A percentile compares a stretch with the other conserved stretches of the same genome.
phyloP scores from a whole-genome alignment of 2,113 vertebrate species.

The Aphyosemion australe region DNA sequence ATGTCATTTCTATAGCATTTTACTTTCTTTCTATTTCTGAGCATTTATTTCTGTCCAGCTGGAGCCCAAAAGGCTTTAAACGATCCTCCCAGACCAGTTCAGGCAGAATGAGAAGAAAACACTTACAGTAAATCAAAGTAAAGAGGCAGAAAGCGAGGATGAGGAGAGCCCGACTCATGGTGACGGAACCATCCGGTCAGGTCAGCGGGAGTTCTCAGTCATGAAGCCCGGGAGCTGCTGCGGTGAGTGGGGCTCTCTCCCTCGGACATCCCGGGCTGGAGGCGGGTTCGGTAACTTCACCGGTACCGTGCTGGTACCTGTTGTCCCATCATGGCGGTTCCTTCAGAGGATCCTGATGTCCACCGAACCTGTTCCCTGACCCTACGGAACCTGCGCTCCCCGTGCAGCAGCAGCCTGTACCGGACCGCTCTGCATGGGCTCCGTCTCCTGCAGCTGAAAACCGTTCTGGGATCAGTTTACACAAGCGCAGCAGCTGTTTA shows the following conservation, averaged over 20 bases:
- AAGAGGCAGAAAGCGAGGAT: slow-evolving; percentile 62
- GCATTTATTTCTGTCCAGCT: not conserved
- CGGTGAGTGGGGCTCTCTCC: slow-evolving; percentile 25
- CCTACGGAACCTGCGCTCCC: not conserved
- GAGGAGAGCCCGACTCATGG: slow-evolving; percentile 67
- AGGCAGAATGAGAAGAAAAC: slow-evolving; percentile 4
- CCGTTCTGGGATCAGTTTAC: slow-evolving; percentile 17
- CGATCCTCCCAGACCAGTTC: no score
- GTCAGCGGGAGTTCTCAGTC: slow-evolving; percentile 19
- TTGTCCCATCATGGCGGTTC: not conserved
- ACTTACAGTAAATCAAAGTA: slow-evolving; percentile 73
- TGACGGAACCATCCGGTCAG: slow-evolving; percentile 59
- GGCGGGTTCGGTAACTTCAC: not conserved
- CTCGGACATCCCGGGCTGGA: slow-evolving; percentile 39
- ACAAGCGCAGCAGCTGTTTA: slow-evolving; percentile 13
- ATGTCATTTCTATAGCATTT: not conserved
- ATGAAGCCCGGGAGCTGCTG: slow-evolving; percentile 17
- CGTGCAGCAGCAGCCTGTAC: slow-evolving; percentile 14
- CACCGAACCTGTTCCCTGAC: no score
- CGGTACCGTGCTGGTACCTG: slow-evolving; percentile 6
- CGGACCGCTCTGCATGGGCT: slow-evolving; percentile 17
- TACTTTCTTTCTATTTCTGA: not conserved
- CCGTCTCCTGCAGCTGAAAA: slow-evolving; percentile 2
- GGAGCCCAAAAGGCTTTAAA: not conserved
- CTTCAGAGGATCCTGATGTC: no score